phyloP scores from a whole-genome alignment of 1,140 invertebrate genomes.

The Heliconius nattereri region DNA sequence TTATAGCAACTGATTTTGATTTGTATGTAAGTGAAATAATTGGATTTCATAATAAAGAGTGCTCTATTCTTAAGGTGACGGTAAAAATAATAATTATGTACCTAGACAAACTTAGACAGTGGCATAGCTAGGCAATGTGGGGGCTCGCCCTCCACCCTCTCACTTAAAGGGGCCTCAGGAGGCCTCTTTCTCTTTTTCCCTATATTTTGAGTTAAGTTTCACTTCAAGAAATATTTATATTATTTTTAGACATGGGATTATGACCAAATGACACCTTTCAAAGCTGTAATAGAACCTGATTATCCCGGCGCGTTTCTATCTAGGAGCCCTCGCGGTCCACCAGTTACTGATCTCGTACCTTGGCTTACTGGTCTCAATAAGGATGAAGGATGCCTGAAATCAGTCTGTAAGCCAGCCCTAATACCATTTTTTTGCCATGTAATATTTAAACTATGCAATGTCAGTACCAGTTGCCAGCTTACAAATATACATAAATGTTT shows the following conservation, averaged over 20 bases:
- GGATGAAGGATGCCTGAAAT: slow-evolving; percentile 85
- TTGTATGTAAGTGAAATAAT: slow-evolving; percentile 82
- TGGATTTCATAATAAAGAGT: neutral
- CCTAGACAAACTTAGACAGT: too few species aligned
- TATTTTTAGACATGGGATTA: slow-evolving; percentile 83
- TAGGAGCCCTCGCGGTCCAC: slow-evolving; percentile 81
- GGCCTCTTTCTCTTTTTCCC: too few species aligned
- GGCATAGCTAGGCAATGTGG: too few species aligned
- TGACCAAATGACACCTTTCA: slow-evolving; percentile 88
- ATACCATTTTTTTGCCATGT: neutral
- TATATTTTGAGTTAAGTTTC: too few species aligned
- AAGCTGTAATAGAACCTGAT: slow-evolving; percentile 85
- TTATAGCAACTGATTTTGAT: slow-evolving; percentile 83
- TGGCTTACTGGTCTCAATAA: slow-evolving; percentile 86
- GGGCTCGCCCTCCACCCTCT: too few species aligned
- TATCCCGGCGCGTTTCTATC: slow-evolving; percentile 85
- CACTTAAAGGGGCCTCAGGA: too few species aligned
- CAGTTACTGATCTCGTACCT: slow-evolving; percentile 82
- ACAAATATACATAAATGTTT: too few species aligned
- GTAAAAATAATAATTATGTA: too few species aligned
- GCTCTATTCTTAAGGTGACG: neutral
- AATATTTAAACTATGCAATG: neutral
- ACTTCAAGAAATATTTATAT: too few species aligned
- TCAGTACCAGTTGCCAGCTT: neutral
- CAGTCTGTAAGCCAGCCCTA: slow-evolving; percentile 79